Evolutionary conservation across 2,888 invertebrate genomes (phyloP).

Genomic region (Rugalucina vietnamica): DNA sequence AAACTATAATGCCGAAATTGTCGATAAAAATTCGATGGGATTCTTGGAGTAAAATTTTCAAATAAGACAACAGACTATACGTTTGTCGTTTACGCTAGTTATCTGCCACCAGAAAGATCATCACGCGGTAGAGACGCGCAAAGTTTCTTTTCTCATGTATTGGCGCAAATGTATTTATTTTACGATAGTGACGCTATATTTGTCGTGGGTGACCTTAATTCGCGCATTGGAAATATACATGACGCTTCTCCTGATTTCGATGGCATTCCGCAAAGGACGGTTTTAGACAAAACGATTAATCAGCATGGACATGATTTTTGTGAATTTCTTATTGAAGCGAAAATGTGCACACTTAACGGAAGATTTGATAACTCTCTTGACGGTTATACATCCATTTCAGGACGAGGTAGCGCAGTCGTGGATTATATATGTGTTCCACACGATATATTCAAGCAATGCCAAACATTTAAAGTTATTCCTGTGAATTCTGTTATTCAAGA

Average conservation of each 20-base stretch:
- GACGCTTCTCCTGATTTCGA: slow-evolving; percentile 26
- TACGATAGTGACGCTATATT: slow-evolving; percentile 32
- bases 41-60: background rate
- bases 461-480: slow-evolving; percentile 16
- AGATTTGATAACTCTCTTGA: slow-evolving; percentile 2
- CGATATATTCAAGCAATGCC: slow-evolving; percentile 14
- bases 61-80: background rate
- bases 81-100: background rate
- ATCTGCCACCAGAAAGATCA: slow-evolving; percentile 33
- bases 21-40: background rate
- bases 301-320: slow-evolving; percentile 37
- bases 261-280: slow-evolving; percentile 11
- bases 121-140: slow-evolving; percentile 35
- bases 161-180: slow-evolving; percentile 32
- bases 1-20: background rate
- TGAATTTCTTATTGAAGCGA: slow-evolving; percentile 30
- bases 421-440: slow-evolving; percentile 41
- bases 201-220: slow-evolving; percentile 37
- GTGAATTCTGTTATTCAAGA: background rate
- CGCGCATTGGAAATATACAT: slow-evolving; percentile 28
- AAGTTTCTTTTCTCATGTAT: slow-evolving; percentile 32
- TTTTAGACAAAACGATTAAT: slow-evolving; percentile 25
- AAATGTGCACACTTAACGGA: slow-evolving; percentile 37
- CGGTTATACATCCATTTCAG: slow-evolving; percentile 35
- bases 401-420: slow-evolving; percentile 34